Conservation (phyloP, 2,888 invertebrate species). For the Hesperia comma region DNA sequence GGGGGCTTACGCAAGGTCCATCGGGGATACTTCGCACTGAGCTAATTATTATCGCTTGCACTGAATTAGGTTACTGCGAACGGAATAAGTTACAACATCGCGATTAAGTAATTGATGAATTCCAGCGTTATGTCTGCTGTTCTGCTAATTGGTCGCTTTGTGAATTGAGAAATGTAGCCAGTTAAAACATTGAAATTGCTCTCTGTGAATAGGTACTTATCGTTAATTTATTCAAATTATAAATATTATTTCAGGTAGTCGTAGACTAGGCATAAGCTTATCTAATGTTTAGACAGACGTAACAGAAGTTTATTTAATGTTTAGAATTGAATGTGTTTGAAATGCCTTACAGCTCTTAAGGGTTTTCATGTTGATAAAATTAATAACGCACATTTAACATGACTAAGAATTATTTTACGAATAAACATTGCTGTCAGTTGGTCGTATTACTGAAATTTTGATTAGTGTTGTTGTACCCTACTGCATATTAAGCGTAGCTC, state of each 20-base stretch:
- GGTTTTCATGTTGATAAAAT: too few relatives aligned
- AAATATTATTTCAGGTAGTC: too few relatives aligned
- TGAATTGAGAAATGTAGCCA: not conserved
- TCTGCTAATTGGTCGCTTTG: not conserved
- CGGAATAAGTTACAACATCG: not conserved
- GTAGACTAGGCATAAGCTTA: too few relatives aligned
- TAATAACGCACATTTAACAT: too few relatives aligned
- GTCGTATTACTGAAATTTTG: not conserved
- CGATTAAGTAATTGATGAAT: not conserved
- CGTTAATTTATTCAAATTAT: too few relatives aligned
- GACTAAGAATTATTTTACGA: not conserved
- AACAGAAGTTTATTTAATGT: too few relatives aligned
- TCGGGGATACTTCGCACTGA: constrained; percentile 9
- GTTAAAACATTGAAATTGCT: not conserved
- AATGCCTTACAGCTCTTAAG: too few relatives aligned
- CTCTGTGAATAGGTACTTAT: too few relatives aligned
- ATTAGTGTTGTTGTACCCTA: not conserved
- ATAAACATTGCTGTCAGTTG: not conserved
- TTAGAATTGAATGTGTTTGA: too few relatives aligned
- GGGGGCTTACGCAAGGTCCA: not conserved
- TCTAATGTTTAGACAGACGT: too few relatives aligned
- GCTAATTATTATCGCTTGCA: constrained; percentile 16
- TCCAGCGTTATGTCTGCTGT: not conserved
- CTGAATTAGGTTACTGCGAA: constrained; percentile 6
- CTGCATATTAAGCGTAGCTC: not conserved